These are phyloP conservation scores for Macroglossus sobrinus DNA, from an alignment of 2,113 vertebrate species.

Conservation along the genomic window DNA sequence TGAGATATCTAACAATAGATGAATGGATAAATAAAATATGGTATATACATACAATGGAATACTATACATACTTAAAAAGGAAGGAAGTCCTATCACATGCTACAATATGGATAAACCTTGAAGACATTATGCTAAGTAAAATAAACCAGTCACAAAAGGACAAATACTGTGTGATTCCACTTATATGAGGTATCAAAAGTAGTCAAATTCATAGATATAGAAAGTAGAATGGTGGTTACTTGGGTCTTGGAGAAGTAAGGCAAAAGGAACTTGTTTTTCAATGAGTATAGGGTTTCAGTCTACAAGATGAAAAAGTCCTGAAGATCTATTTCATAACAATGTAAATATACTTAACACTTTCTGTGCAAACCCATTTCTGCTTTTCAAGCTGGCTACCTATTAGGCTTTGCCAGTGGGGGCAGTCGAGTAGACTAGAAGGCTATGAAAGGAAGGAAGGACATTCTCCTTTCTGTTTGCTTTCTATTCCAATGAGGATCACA, in stretches of 20 bases:
- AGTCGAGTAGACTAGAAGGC: background rate
- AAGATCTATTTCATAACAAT: background rate
- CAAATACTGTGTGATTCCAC: background rate
- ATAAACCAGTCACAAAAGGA: background rate
- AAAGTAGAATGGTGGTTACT: background rate
- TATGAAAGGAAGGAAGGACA: background rate
- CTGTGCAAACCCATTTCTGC: background rate
- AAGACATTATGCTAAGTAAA: background rate
- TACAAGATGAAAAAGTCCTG: background rate
- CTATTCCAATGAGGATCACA: background rate
- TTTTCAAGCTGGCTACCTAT: background rate
- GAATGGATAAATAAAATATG: background rate
- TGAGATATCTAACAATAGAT: background rate
- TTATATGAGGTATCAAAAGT: background rate
- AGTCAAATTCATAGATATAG: background rate
- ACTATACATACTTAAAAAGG: background rate
- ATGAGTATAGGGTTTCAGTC: background rate
- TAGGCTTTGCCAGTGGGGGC: background rate
- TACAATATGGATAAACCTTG: background rate
- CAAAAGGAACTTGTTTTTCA: background rate
- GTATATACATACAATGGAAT: background rate
- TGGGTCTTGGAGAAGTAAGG: background rate
- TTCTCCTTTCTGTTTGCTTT: background rate
- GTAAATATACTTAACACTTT: background rate
- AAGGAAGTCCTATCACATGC: background rate